Evolutionary conservation across 2,113 vertebrate genomes (phyloP), one percentile per base, ranked within the genome.

Genomic region (Tetrax tetrax): DNA sequence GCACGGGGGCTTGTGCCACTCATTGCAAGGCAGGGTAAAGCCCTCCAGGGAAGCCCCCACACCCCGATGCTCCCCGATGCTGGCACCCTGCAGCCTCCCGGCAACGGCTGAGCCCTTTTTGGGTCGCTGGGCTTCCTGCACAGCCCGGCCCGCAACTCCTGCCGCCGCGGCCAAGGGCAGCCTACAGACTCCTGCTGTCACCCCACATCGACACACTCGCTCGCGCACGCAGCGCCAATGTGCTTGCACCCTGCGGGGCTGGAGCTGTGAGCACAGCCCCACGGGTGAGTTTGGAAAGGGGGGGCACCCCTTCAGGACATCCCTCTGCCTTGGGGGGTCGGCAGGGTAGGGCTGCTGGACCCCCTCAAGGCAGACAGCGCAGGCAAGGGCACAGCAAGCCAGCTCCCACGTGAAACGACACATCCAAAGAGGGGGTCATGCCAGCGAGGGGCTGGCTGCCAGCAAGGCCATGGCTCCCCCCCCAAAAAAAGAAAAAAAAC

Each of bases 191-290:
- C 51, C 51, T 15, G 23, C 25, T 53, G 51, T 53, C 51, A 53
- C 51, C 47, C 66, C 18, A 3, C 38, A 10, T 14, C 0, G 0
- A 31, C 35, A 45, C 45, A 1, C 56, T 48, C 2, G 2, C 29
- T 38, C 1, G 0, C 11, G 2, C 51, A 9, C 0, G 0, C 14
- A 43, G 20, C 33, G 29, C 15, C 3, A 0, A 31, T 5, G 22
- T 5, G 31, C 22, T 41, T 12, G 14, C 24, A 7, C 45, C 4
- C 14, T 12, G 47, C 1, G 1, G 2, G 27, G 47, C 33, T 11
- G 19, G 31, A 17, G 75, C 56, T 18, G 28, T 35, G 61, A 50
- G 50, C 56, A n/a, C 56, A 61, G 54, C 35, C 51, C 35, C 51
- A 8, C 7, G 1, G 3, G 19, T 16, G 57, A 31, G 19, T 17